phyloP scores from a whole-genome alignment of 2,888 invertebrate genomes.

The Bellardia bayeri region DNA sequence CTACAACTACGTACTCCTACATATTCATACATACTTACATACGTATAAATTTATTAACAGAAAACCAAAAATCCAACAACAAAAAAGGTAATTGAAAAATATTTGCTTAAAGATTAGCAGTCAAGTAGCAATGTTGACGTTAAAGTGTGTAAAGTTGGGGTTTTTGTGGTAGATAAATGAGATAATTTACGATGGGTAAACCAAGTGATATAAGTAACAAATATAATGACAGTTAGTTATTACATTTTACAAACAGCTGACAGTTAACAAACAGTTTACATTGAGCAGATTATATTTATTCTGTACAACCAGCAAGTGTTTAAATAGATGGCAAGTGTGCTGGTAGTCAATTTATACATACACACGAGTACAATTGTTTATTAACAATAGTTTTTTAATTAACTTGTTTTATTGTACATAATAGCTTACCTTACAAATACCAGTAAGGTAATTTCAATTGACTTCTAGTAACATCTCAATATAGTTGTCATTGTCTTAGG shows the following conservation, averaged over 20 bases:
- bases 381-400: conserved; percentile 2
- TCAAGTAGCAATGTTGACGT: conserved; percentile 1
- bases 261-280: not conserved
- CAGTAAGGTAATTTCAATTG: not conserved
- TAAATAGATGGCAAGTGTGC: not conserved
- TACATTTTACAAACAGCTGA: not conserved
- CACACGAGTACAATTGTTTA: not conserved
- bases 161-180: conserved; percentile 26
- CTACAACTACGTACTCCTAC: too few species aligned
- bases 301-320: not conserved
- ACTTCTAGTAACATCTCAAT: not conserved
- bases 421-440: not conserved
- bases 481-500: not conserved
- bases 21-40: too few species aligned
- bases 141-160: conserved; percentile 13
- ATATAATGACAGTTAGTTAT: conserved; percentile 4
- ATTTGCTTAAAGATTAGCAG: conserved; percentile 32
- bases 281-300: not conserved
- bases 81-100: conserved; percentile 13
- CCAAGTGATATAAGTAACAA: conserved; percentile 11
- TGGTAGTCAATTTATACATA: too few species aligned
- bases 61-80: too few species aligned
- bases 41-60: too few species aligned
- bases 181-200: conserved; percentile 34
- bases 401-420: not conserved